Evolutionary conservation across 2,888 invertebrate species (phyloP).

Genomic region (Brachypalpus laphriformis): DNA sequence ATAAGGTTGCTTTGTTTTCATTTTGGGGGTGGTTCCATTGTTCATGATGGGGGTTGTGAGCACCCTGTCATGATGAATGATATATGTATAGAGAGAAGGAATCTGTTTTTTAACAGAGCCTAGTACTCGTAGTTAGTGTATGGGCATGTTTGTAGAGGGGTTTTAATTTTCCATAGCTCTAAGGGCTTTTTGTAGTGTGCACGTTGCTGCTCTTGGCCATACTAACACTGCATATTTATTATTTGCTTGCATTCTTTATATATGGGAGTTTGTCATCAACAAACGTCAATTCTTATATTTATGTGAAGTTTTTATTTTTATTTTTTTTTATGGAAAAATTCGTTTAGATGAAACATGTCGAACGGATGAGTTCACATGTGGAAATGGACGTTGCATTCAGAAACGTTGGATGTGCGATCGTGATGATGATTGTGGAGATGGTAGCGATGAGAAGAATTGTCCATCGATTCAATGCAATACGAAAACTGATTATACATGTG

Average conservation of each 20-base stretch:
- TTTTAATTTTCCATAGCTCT: constrained; percentile 61
- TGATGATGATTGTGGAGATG: constrained; percentile 94
- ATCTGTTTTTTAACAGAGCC: constrained; percentile 18
- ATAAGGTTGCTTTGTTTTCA: constrained; percentile 42
- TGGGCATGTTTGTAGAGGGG: constrained; percentile 22
- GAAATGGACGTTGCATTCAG: constrained; percentile 94
- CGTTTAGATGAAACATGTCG: constrained; percentile 93
- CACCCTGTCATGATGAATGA: constrained; percentile 48
- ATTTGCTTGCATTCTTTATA: constrained; percentile 40
- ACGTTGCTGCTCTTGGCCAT: constrained; percentile 32
- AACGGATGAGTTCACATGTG: constrained; percentile 96
- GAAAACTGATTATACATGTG: constrained; percentile 89
- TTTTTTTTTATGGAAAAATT: constrained; percentile 63
- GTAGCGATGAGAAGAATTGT: constrained; percentile 91
- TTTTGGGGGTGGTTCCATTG: not conserved
- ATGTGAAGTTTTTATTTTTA: constrained; percentile 26
- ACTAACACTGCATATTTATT: constrained; percentile 36
- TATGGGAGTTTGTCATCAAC: constrained; percentile 17
- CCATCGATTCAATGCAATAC: constrained; percentile 88
- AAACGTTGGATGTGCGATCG: constrained; percentile 93
- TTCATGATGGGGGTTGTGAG: not conserved
- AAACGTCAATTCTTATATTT: constrained; percentile 40
- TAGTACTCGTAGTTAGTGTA: constrained; percentile 14
- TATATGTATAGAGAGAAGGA: not conserved
- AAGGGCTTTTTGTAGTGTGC: constrained; percentile 11